Base-by-base conservation (phyloP, 2,888 invertebrate genomes). In the Phania funesta region DNA sequence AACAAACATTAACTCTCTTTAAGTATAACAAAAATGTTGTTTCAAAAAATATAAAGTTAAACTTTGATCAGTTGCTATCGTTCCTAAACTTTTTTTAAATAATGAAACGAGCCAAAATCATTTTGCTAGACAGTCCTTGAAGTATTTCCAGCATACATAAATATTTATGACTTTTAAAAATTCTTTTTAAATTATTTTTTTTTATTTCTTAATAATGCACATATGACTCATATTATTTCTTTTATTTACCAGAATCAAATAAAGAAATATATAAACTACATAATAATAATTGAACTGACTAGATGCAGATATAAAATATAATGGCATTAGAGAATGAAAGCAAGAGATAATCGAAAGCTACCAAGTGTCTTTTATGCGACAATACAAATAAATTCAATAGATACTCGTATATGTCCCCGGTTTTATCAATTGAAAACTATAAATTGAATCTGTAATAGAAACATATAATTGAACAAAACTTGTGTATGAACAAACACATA, bases 351-450 rank as follows among this genome's bases (percentile, higher is more conserved):
- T 73, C 58, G 50, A 82, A 70, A 48, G 65, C 81, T 73, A 62
- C 46, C 68, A 77, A 78, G 70, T 82, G 78, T 78, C 65, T 65
- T 78, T 82, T 82, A 70, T 78, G 74, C 52, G 18, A 78, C n/a
- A 78, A 74, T 62, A 56, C 64, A 65, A 74, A 76, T 68, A 52
- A 74, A 70, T 82, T 82, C 82, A 75, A 82, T 78, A 65, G 78
- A 78, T n/a, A 75, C 65, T 78, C 56, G n/a, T n/a, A n/a, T n/a
- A n/a, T 70, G 65, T 78, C 65, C 74, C 78, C 78, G 50, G 70
- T 74, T 78, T 82, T 82, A 48, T 74, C 82, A 82, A 78, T 78
- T 62, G 35, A 60, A 41, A 71, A 67, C 56, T 26, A 48, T 13
- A 50, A 44, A 44, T 26, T 29, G 9, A 44, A 44, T 62, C 18